Evolutionary conservation across 2,113 vertebrate genomes (phyloP).

Genomic region (Brevimyrus niger): DNA sequence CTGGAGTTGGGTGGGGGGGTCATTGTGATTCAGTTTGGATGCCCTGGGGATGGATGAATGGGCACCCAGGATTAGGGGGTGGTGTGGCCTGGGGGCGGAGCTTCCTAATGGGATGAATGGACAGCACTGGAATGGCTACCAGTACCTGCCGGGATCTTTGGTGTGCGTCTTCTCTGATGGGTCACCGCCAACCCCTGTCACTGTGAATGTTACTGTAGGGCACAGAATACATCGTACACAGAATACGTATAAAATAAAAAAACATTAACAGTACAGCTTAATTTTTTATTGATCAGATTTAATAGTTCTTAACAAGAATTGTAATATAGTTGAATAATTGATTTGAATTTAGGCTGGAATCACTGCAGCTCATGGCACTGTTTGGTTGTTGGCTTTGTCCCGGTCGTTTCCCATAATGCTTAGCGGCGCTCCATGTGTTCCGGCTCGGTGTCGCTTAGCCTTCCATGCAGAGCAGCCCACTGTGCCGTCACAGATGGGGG

Average conservation of each 20-base stretch:
- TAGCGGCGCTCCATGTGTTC: background rate
- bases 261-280: background rate
- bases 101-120: background rate
- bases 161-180: background rate
- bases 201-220: background rate
- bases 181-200: background rate
- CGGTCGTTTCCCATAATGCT: background rate
- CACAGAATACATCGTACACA: background rate
- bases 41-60: background rate
- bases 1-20: background rate
- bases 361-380: background rate
- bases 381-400: background rate
- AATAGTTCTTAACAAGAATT: background rate
- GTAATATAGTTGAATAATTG: background rate
- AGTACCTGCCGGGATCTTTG: background rate
- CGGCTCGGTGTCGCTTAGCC: background rate
- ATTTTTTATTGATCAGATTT: background rate
- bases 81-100: background rate
- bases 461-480: background rate
- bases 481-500: constrained; percentile 20
- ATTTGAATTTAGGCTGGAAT: background rate
- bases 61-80: background rate
- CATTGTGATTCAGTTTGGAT: background rate
- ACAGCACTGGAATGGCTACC: background rate
- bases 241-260: background rate